Percentiles rank a stretch among this genome's conserved stretches.
phyloP scores from a whole-genome alignment of 2,797 vertebrate species.

The Sparus aurata region DNA sequence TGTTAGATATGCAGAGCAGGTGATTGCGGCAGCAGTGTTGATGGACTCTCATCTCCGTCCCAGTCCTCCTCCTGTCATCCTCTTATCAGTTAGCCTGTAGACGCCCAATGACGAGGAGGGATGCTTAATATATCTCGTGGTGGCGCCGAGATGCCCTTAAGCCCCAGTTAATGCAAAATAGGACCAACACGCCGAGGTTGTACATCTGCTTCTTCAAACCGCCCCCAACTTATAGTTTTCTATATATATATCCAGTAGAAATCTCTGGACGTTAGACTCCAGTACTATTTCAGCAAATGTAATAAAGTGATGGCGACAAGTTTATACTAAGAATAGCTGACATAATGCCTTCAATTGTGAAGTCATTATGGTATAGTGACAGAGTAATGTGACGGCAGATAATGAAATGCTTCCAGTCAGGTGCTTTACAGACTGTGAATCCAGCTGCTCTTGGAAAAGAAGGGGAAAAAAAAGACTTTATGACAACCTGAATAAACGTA shows the following conservation, averaged over 20 bases:
- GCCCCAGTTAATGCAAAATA: neutral
- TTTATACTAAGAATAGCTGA: neutral
- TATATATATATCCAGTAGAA: neutral
- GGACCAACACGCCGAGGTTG: neutral
- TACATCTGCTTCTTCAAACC: neutral
- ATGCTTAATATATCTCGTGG: neutral
- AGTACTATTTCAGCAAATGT: neutral
- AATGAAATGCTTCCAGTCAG: slow-evolving; percentile 8
- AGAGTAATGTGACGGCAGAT: slow-evolving; percentile 10
- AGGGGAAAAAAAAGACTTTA: neutral
- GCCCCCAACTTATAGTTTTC: neutral
- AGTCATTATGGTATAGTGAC: slow-evolving; percentile 9
- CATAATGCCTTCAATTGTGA: neutral
- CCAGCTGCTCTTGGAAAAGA: neutral
- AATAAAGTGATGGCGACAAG: neutral
- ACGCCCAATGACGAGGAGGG: neutral
- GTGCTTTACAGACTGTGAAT: neutral
- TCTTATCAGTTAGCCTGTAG: slow-evolving; percentile 12
- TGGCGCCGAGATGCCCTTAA: neutral
- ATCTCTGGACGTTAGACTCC: neutral
- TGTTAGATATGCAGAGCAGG: slow-evolving; percentile 31
- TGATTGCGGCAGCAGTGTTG: slow-evolving; percentile 21
- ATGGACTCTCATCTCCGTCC: slow-evolving; percentile 33
- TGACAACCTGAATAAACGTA: slow-evolving; percentile 10
- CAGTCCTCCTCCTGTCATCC: slow-evolving; percentile 16